Base-by-base conservation (phyloP, 2,113 vertebrate genomes). In the Pollachius pollachius region DNA sequence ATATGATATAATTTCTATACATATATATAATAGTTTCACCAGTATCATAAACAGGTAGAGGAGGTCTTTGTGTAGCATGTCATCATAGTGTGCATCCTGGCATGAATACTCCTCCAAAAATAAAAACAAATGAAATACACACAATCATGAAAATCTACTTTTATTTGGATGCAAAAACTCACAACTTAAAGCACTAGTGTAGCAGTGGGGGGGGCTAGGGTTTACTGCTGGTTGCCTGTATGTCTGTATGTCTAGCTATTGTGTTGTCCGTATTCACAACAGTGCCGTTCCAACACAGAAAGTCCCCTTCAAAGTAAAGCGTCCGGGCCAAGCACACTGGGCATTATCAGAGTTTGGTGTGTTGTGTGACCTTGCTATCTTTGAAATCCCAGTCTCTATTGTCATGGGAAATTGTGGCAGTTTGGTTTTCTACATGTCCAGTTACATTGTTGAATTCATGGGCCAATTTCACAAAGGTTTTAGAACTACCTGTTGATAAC, bases 111-210 rank as follows among this genome's bases (percentile, higher is more conserved):
- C 7, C n/a, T 23, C n/a, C 17, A 19, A 15, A 62, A 21, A 62
- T 25, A 16, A 12, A 62, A 19, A 27, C 9, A 62, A 15, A 62
- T n/a, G 15, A 68, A n/a, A 76, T 18, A 59, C 23, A 64, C 3
- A 5, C 25, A 64, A 71, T 90, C 82, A 90, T 88, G 88, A 84
- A 92, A 92, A 87, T 90, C 86, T 84, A 88, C 81, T 80, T 91
- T 91, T 90, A 92, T 92, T 92, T 87, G 79, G 88, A 91, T 90
- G 89, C 89, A 90, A 90, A 91, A 89, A 84, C 83, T 80, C 85
- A 89, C 87, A 89, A 90, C 83, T 87, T 77, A 91, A 90, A 89
- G 89, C 89, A 27, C 81, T 86, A 89, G 87, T 86, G 78, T 85
- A 86, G 87, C 85, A 85, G 84, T 85, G 80, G 79, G 81, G 81